phyloP scores from a whole-genome alignment of 2,113 vertebrate species.

The Dicrurus megarhynchus region DNA sequence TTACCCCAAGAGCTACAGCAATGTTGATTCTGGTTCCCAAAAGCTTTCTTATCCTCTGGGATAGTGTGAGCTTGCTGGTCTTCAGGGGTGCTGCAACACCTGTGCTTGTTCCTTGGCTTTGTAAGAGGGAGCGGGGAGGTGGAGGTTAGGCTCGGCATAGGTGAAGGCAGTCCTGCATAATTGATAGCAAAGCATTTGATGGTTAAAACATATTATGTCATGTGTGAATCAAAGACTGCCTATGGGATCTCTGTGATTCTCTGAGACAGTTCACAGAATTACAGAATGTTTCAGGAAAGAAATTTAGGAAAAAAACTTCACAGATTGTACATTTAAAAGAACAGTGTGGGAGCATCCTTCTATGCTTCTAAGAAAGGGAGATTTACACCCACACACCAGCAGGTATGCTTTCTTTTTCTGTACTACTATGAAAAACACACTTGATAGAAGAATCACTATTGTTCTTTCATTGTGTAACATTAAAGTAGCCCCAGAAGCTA shows the following conservation, averaged over 20 bases:
- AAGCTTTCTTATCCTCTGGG: background rate
- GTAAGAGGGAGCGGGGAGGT: background rate
- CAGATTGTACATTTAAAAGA: conserved; percentile 7
- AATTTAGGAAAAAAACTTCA: background rate
- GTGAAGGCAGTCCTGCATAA: background rate
- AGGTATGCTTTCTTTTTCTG: conserved; percentile 12
- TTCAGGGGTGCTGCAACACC: background rate
- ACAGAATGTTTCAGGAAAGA: background rate
- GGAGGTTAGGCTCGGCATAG: background rate
- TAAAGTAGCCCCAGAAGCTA: background rate
- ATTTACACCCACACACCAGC: background rate
- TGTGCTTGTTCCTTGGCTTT: background rate
- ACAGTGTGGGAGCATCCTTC: conserved; percentile 1
- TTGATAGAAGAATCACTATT: background rate
- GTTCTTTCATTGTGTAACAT: background rate
- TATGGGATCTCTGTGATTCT: background rate
- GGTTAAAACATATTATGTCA: background rate
- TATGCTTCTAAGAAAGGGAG: background rate
- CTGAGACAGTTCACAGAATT: background rate
- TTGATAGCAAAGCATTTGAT: background rate
- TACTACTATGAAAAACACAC: background rate
- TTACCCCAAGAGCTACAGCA: background rate
- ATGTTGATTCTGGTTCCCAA: background rate
- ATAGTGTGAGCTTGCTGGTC: background rate
- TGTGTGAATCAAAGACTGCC: background rate